Evolutionary conservation across 1,140 invertebrate species (phyloP).

Genomic region (Acyrthosiphon pisum): DNA sequence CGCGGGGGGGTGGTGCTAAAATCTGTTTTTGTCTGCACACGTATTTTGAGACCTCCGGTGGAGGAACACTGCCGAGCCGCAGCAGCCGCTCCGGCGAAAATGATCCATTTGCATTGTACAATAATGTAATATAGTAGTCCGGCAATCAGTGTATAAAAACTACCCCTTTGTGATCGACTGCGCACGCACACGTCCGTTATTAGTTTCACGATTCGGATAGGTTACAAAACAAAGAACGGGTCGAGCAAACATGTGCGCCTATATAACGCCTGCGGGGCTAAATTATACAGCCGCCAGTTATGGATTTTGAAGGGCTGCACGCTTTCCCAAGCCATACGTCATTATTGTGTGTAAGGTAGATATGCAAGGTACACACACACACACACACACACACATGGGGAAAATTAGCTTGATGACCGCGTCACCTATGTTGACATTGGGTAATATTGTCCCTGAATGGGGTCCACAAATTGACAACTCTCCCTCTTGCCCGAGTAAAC

Average conservation of each 20-base stretch:
- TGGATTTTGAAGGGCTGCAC: constrained; percentile 23
- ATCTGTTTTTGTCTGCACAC: background rate
- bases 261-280: background rate
- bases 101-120: constrained; percentile 21
- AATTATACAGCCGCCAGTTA: constrained; percentile 7
- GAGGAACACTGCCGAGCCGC: background rate
- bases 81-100: background rate
- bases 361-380: background rate
- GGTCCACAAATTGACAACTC: background rate
- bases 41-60: background rate
- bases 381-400: background rate
- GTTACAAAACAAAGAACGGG: constrained; percentile 52
- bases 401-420: constrained; percentile 20
- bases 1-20: background rate
- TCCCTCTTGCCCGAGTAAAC: background rate
- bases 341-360: background rate
- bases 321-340: background rate
- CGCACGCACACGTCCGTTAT: constrained; percentile 38
- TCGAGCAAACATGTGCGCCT: background rate
- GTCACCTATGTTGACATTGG: constrained; percentile 16
- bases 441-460: background rate
- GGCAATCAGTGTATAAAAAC: constrained; percentile 26
- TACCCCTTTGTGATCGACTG: constrained; percentile 28
- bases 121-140: background rate
- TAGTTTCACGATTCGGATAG: constrained; percentile 41